Evolutionary conservation across 1,140 invertebrate species (phyloP).

Genomic region (Sinella curviseta): DNA sequence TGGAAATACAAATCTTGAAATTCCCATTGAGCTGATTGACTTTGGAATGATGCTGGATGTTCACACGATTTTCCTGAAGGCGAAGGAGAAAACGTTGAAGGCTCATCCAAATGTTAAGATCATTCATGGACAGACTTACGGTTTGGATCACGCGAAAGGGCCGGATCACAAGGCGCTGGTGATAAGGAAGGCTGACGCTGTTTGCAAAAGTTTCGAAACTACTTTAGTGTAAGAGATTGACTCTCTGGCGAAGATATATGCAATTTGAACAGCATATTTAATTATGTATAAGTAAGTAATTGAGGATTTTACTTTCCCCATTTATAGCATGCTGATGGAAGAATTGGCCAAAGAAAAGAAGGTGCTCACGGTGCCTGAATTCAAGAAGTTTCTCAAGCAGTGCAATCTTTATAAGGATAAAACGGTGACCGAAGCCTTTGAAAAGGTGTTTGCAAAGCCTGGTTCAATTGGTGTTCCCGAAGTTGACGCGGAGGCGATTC

Average conservation of each 20-base stretch:
- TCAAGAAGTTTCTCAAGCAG: slow-evolving; percentile 48
- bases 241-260: too few relatives aligned
- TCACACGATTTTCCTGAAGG: slow-evolving; percentile 35
- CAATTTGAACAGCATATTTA: too few relatives aligned
- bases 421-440: slow-evolving; percentile 40
- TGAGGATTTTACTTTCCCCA: too few relatives aligned
- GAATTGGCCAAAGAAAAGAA: slow-evolving; percentile 40
- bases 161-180: slow-evolving; percentile 36
- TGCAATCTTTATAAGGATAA: slow-evolving; percentile 49
- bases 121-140: slow-evolving; percentile 39
- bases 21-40: slow-evolving; percentile 30
- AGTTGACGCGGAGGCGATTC: slow-evolving; percentile 41
- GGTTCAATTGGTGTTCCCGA: not conserved
- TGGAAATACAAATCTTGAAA: slow-evolving; percentile 17
- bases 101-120: slow-evolving; percentile 37
- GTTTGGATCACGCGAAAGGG: slow-evolving; percentile 36
- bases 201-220: slow-evolving; percentile 47
- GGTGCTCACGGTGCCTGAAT: slow-evolving; percentile 34
- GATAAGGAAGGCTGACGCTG: slow-evolving; percentile 39
- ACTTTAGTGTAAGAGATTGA: slow-evolving; percentile 32
- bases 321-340: slow-evolving; percentile 44
- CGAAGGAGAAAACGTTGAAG: slow-evolving; percentile 25
- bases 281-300: too few relatives aligned
- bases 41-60: slow-evolving; percentile 37
- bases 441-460: slow-evolving; percentile 32